A percentile compares a stretch with the other conserved stretches of the same genome.
These are phyloP conservation scores for Silurus aristotelis DNA, from an alignment of 2,797 vertebrate genomes.

Conservation along the genomic window DNA sequence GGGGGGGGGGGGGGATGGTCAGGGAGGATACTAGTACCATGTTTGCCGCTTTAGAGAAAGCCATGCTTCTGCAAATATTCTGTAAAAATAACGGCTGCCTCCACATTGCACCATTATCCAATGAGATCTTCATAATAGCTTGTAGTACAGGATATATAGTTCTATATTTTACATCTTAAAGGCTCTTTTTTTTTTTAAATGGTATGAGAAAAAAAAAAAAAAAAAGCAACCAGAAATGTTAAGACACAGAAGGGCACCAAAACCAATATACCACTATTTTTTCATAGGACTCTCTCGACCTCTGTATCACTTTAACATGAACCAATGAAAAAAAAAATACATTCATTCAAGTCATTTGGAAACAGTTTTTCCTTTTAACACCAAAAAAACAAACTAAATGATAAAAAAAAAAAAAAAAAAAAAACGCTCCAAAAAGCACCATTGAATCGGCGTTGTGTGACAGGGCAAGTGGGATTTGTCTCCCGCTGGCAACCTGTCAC, in stretches of 20 bases:
- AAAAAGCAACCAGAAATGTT: slow-evolving; percentile 50
- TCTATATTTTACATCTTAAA: slow-evolving; percentile 73
- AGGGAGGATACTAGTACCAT: slow-evolving; percentile 69
- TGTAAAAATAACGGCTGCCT: slow-evolving; percentile 69
- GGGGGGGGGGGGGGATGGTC: slow-evolving; percentile 53
- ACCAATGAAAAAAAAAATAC: slow-evolving; percentile 77
- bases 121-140: slow-evolving; percentile 62
- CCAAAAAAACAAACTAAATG: slow-evolving; percentile 73
- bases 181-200: slow-evolving; percentile 68
- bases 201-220: slow-evolving; percentile 42
- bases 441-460: slow-evolving; percentile 80
- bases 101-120: slow-evolving; percentile 70
- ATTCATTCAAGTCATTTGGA: slow-evolving; percentile 87
- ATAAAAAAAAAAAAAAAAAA: slow-evolving; percentile 72
- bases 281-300: slow-evolving; percentile 67
- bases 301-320: slow-evolving; percentile 72
- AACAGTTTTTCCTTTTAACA: slow-evolving; percentile 61
- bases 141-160: slow-evolving; percentile 73
- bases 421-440: slow-evolving; percentile 83
- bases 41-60: slow-evolving; percentile 68
- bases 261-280: slow-evolving; percentile 56
- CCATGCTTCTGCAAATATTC: slow-evolving; percentile 63
- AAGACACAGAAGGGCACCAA: slow-evolving; percentile 76
- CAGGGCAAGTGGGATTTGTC: slow-evolving; percentile 59
- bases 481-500: slow-evolving; percentile 64